phyloP scores from a whole-genome alignment of 2,113 vertebrate genomes.

The Nycticebus coucang region DNA sequence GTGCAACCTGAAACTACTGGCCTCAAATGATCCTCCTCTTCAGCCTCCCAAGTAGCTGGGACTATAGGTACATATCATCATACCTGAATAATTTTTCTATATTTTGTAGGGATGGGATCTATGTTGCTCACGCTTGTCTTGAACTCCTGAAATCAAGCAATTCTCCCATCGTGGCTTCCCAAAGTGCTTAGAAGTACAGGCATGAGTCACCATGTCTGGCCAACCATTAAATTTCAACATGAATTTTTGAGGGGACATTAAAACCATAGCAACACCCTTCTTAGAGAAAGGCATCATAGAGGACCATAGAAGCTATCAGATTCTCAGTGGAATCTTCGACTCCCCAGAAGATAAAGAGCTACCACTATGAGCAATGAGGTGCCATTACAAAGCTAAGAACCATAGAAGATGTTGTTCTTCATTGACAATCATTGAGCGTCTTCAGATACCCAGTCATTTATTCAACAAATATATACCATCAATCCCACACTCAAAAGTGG shows the following conservation, averaged over 20 bases:
- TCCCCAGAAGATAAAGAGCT: background rate
- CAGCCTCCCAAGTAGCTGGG: too few species aligned
- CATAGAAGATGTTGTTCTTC: background rate
- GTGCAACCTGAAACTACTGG: too few species aligned
- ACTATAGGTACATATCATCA: too few species aligned
- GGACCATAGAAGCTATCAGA: background rate
- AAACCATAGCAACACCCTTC: background rate
- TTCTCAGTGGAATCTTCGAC: background rate
- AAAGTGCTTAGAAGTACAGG: too few species aligned
- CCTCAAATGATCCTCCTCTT: too few species aligned
- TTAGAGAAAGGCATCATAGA: background rate
- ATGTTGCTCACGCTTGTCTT: too few species aligned
- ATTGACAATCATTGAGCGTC: background rate
- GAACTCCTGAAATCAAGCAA: too few species aligned
- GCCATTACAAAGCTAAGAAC: background rate
- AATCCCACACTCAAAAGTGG: background rate
- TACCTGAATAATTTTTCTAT: too few species aligned
- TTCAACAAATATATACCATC: background rate
- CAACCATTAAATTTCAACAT: background rate
- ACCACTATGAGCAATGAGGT: background rate
- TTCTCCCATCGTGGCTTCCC: too few species aligned
- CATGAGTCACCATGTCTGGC: too few species aligned
- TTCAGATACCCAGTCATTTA: background rate
- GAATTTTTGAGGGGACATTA: background rate
- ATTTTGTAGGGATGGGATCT: too few species aligned